These are phyloP conservation scores for Gulo gulo DNA, from an alignment of 2,113 vertebrate species.

Conservation along the genomic window DNA sequence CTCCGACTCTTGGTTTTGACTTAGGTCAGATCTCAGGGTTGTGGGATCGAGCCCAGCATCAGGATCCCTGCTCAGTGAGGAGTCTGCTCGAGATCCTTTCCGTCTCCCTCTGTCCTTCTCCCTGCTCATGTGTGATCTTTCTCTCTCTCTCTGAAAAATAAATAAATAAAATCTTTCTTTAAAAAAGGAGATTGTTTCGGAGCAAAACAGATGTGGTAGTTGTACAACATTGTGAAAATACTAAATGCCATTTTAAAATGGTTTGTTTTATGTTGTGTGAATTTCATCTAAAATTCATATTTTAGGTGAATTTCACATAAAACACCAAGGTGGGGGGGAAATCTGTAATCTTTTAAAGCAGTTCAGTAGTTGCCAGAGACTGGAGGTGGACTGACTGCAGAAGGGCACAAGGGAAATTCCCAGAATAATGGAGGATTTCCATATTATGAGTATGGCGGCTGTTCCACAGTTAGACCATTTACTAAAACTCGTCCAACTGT, in stretches of 20 bases:
- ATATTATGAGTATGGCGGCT: not conserved
- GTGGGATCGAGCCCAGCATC: not conserved
- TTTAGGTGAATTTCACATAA: not conserved
- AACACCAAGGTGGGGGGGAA: not conserved
- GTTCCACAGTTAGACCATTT: not conserved
- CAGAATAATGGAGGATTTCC: not conserved
- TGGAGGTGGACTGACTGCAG: not conserved
- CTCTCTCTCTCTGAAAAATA: not conserved
- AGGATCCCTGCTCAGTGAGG: not conserved
- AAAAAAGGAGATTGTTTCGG: not conserved
- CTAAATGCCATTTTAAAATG: not conserved
- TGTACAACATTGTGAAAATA: no score
- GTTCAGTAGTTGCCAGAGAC: not conserved
- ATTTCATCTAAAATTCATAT: not conserved
- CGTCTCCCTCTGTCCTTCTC: not conserved
- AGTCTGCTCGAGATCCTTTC: not conserved
- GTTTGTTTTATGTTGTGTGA: not conserved
- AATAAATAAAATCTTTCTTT: not conserved
- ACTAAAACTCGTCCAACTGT: not conserved
- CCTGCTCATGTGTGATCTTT: not conserved
- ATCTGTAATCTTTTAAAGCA: not conserved
- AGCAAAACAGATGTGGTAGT: not conserved
- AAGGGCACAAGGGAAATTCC: not conserved
- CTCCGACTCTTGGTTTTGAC: not conserved
- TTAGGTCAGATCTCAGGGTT: not conserved